Conservation (phyloP, 1,140 invertebrate genomes). For the Sarcophaga bullata region DNA sequence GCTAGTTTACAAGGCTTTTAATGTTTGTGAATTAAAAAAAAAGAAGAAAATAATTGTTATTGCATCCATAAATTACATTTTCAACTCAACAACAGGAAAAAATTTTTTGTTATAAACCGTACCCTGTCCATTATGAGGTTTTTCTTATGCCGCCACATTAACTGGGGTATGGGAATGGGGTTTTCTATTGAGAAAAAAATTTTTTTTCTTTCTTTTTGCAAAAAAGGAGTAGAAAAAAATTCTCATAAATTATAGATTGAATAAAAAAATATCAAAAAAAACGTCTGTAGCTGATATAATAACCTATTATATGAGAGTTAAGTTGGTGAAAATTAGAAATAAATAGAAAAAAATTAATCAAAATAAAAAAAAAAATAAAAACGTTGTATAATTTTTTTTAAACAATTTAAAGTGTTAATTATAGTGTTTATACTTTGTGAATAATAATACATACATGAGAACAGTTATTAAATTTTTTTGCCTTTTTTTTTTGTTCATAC, state of each 20-base stretch:
- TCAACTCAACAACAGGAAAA: background rate
- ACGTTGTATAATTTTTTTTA: background rate
- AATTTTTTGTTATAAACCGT: background rate
- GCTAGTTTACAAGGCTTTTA: too few species aligned
- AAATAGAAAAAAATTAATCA: background rate
- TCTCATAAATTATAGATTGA: constrained; percentile 11
- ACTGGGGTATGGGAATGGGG: constrained; percentile 11
- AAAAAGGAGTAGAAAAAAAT: background rate
- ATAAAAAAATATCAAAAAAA: background rate
- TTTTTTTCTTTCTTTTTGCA: background rate
- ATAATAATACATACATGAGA: background rate
- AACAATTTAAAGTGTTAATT: constrained; percentile 19
- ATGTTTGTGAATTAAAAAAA: too few species aligned
- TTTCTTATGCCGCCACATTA: background rate
- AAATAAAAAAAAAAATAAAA: background rate
- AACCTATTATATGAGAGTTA: background rate
- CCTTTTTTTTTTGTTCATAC: too few species aligned
- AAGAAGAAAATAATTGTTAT: constrained; percentile 3
- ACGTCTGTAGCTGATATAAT: background rate
- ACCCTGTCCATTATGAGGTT: background rate
- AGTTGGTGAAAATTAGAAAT: background rate
- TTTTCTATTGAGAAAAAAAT: constrained; percentile 3
- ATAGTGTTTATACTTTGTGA: background rate
- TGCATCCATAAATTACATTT: constrained; percentile 15
- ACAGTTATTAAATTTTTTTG: too few species aligned